Conservation (phyloP, 1,140 invertebrate species). For the Trialeurodes vaporariorum region DNA sequence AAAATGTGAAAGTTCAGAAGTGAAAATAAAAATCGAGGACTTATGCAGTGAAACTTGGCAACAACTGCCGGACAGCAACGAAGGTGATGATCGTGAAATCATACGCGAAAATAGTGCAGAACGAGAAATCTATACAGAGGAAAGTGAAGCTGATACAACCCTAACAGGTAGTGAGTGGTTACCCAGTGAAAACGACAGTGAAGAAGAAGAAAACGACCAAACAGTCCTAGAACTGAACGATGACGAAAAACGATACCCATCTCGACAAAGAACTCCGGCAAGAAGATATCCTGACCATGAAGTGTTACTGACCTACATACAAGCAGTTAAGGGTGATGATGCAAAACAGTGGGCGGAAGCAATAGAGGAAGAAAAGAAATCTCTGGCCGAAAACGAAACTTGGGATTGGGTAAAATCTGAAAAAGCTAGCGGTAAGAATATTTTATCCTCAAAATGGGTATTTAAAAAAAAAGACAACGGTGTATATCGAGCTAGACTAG, state of each 20-base stretch:
- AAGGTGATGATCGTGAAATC: no score
- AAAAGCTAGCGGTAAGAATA: not conserved
- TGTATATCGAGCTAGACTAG: conserved; percentile 14
- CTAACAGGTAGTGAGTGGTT: not conserved
- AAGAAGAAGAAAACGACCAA: not conserved
- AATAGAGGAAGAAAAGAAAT: conserved; percentile 9
- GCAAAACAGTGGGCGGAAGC: conserved; percentile 1
- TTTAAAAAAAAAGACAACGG: conserved; percentile 3
- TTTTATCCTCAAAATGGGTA: conserved; percentile 10
- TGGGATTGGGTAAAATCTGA: not conserved
- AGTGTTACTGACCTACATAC: conserved; percentile 13
- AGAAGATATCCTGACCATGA: not conserved
- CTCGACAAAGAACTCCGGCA: no score
- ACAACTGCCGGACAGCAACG: no score
- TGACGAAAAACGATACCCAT: not conserved
- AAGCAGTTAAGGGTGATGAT: not conserved
- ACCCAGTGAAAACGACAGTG: not conserved
- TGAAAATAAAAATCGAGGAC: no score
- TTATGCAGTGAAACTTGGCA: no score
- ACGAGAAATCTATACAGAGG: no score
- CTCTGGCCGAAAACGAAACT: conserved; percentile 5
- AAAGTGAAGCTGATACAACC: no score
- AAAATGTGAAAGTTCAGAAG: no score
- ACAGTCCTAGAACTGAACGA: not conserved
- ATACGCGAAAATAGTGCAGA: no score